Conservation (phyloP, 2,888 invertebrate genomes). For the Linyphia triangularis region DNA sequence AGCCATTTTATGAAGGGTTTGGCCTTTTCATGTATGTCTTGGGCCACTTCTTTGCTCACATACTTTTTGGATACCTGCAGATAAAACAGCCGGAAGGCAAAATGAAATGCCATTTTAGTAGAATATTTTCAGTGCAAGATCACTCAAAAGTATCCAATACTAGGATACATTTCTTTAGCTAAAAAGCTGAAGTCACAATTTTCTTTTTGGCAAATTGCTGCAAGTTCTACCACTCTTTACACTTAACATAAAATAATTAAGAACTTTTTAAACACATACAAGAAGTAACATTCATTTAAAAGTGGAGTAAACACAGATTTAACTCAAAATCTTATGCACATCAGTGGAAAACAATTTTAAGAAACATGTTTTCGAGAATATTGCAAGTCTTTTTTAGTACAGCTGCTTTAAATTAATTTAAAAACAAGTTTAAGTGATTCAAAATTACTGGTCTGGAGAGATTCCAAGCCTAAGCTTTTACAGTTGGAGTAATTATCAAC, state of each 20-base stretch:
- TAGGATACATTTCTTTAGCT: too few relatives aligned
- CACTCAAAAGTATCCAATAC: too few relatives aligned
- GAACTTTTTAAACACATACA: neutral
- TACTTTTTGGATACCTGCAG: conserved; percentile 87
- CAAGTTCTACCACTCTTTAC: neutral
- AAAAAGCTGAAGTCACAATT: too few relatives aligned
- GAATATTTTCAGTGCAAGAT: too few relatives aligned
- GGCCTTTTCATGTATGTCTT: conserved; percentile 94
- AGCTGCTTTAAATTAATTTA: too few relatives aligned
- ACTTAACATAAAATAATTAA: neutral
- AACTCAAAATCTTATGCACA: neutral
- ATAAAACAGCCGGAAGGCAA: neutral
- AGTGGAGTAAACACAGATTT: neutral
- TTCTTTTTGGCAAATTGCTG: too few relatives aligned
- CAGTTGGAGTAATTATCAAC: too few relatives aligned
- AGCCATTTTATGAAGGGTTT: conserved; percentile 98
- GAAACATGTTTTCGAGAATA: neutral
- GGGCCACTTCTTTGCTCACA: conserved; percentile 92
- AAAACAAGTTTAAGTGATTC: too few relatives aligned
- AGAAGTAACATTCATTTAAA: neutral
- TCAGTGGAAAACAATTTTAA: neutral
- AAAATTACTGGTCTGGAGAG: too few relatives aligned
- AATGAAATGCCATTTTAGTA: too few relatives aligned
- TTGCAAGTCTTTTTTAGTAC: neutral
- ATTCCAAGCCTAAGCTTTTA: too few relatives aligned